Conservation (phyloP, 2,113 vertebrate genomes). For the Taurulus bubalis region DNA sequence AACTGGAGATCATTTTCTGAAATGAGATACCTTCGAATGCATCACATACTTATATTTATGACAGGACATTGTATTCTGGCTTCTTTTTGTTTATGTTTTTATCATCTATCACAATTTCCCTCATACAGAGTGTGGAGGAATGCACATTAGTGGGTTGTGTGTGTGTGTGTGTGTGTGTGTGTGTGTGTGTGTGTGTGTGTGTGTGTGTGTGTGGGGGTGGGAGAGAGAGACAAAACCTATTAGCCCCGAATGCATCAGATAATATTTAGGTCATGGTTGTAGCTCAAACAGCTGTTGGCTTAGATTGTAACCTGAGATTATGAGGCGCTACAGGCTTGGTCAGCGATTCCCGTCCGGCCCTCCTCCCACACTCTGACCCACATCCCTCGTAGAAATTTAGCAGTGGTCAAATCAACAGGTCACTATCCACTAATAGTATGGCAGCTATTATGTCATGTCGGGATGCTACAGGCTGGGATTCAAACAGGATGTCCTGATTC, state of each 20-base stretch:
- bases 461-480: slow-evolving; percentile 29
- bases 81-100: background rate
- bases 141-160: background rate
- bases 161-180: background rate
- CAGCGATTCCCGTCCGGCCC: slow-evolving; percentile 44
- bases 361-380: slow-evolving; percentile 26
- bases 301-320: slow-evolving; percentile 77
- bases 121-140: background rate
- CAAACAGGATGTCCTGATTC: slow-evolving; percentile 50
- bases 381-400: slow-evolving; percentile 52
- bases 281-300: slow-evolving; percentile 70
- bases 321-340: slow-evolving; percentile 51
- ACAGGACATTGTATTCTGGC: too few relatives aligned
- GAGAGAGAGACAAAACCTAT: slow-evolving; percentile 30
- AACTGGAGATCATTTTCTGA: background rate
- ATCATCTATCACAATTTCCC: background rate
- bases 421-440: slow-evolving; percentile 21
- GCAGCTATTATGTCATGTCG: slow-evolving; percentile 50
- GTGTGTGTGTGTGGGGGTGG: background rate
- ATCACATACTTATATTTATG: background rate
- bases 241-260: slow-evolving; percentile 56
- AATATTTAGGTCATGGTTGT: slow-evolving; percentile 75
- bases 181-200: background rate
- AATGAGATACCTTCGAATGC: background rate
- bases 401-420: slow-evolving; percentile 32